Evolutionary conservation across 2,113 vertebrate species (phyloP), one percentile per base, ranked within the genome.

Genomic region (Pseudopipra pipra): DNA sequence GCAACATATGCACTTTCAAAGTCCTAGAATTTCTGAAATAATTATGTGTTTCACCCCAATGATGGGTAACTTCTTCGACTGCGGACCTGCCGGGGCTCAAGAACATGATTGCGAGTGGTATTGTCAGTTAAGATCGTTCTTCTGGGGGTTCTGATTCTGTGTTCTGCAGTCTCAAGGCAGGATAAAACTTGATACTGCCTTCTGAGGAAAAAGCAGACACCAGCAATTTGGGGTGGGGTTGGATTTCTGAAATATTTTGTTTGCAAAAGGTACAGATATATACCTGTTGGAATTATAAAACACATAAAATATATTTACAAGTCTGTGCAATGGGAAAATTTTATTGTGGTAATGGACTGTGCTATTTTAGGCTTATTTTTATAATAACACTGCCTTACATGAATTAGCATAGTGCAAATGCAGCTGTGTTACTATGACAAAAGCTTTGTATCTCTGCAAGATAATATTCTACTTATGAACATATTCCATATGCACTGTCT

Each of bases 41-140:
- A 68, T 75, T 63, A 17, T 0, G 0, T 28, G 8, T 71, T 12
- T 49, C 11, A 55, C 33, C 14, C 16, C 22, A 47, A 0, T 15
- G 31, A 44, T n/a, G 62, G 21, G 35, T 52, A 24, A 35, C 12
- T 55, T 63, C 39, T 77, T 66, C 25, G 15, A 21, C 7, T 0
- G 1, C 14, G 28, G 71, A 43, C 25, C 15, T 9, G 1, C 35
- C 28, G 33, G 18, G 28, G 30, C 24, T 68, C n/a, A 63, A 55
- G 52, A 39, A 24, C 1, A 1, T 85, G 16, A 16, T 19, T 81
- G n/a, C 5, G 4, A 17, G 17, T 39, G 12, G 3, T 51, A 7
- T 54, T 85, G 28, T 10, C 49, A 37, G 8, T 68, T 68, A 73
- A 65, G 25, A 9, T 68, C 3, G 0, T 63, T 46, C 37, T 80